Evolutionary conservation across 2,888 invertebrate genomes (phyloP), one percentile per base, ranked within the genome.

Genomic region (Phalera bucephala): DNA sequence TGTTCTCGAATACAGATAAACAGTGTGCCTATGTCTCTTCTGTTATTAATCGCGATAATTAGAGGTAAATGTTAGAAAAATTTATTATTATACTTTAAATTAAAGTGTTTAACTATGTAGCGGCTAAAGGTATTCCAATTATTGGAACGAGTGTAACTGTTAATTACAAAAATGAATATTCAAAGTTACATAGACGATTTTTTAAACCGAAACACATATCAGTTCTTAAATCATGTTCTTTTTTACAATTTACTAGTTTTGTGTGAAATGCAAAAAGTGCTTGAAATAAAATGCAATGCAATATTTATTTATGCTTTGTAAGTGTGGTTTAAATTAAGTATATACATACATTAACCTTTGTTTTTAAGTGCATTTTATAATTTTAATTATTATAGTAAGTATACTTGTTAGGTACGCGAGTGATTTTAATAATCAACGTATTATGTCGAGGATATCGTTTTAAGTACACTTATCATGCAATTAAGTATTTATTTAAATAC

Each of bases 401-500:
- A 33, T 41, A 36, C 14, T 5, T 10, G n/a, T 11, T 15, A 13
- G 3, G 13, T 17, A 22, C 6, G 27, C 31, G 17, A 36, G 29
- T 45, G 32, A 42, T 27, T 25, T 17, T 14, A 19, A 39, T 30
- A 19, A 28, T 13, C 14, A n/a, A 34, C 39, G 35, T 31, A 31
- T 8, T 17, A 10, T 21, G 17, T 11, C 4, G 12, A 9, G 9
- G 5, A 19, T 12, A 30, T 26, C 26, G 1, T 30, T 35, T 15
- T 21, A 32, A 36, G 33, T 40, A 36, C 31, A 34, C 33, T 36
- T 25, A 25, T 39, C 31, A 40, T 33, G 25, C 31, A 45, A 31
- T 37, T 33, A 17, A 14, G 33, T 43, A 36, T 45, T 42, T 37
- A 32, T 44, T 51, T 42, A 31, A 52, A 60, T 62, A 53, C 45